Evolutionary conservation across 2,888 invertebrate genomes (phyloP).

Genomic region (Epistrophella euchroma): DNA sequence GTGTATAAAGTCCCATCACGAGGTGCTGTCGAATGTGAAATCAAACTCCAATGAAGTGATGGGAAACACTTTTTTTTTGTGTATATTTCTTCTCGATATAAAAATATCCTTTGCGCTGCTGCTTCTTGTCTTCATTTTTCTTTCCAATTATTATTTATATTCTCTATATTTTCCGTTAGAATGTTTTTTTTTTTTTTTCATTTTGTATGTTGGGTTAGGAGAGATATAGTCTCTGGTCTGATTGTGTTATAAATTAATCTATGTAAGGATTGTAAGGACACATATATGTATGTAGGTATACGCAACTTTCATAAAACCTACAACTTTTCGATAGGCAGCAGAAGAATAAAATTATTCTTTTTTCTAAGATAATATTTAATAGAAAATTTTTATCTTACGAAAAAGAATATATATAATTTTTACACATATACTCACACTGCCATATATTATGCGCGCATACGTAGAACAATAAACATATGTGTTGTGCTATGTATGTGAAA

Average conservation of each 20-base stretch:
- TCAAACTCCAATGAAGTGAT: slow-evolving; percentile 75
- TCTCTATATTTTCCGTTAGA: slow-evolving; percentile 39
- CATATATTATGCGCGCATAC: slow-evolving; percentile 17
- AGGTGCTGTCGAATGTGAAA: slow-evolving; percentile 75
- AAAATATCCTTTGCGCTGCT: slow-evolving; percentile 15
- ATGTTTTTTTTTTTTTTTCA: slow-evolving; percentile 52
- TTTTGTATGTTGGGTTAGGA: slow-evolving; percentile 48
- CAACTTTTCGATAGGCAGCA: slow-evolving; percentile 28
- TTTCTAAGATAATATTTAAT: slow-evolving; percentile 75
- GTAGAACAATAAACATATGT: slow-evolving; percentile 43
- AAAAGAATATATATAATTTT: slow-evolving; percentile 63
- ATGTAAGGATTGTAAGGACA: slow-evolving; percentile 46
- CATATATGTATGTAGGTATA: slow-evolving; percentile 6
- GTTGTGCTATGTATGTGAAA: slow-evolving; percentile 40
- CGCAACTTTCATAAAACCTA: slow-evolving; percentile 3
- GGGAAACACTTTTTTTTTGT: slow-evolving; percentile 60
- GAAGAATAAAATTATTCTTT: slow-evolving; percentile 21
- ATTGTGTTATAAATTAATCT: slow-evolving; percentile 74
- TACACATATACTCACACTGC: slow-evolving; percentile 38
- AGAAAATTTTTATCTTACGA: slow-evolving; percentile 74
- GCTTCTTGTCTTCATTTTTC: slow-evolving; percentile 65
- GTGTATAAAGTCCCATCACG: slow-evolving; percentile 36
- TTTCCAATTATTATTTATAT: slow-evolving; percentile 75
- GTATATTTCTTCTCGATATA: slow-evolving; percentile 5
- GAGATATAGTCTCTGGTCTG: slow-evolving; percentile 50